Percentiles rank a stretch among this genome's conserved stretches.
Evolutionary conservation across 2,888 invertebrate species (phyloP).

Genomic region (Platycheirus rosarum): DNA sequence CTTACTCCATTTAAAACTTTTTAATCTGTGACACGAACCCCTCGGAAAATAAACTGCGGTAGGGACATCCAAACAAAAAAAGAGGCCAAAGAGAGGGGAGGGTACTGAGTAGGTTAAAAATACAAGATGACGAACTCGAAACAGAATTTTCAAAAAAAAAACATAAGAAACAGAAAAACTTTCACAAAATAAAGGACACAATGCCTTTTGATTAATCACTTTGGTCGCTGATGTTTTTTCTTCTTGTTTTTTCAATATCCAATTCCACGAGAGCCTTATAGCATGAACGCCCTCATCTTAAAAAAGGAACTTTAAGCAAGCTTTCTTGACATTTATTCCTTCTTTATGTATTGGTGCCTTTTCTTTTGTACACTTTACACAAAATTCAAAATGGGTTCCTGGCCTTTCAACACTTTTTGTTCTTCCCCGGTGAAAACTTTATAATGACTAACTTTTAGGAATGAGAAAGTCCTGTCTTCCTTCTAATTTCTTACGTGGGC

Average conservation of each 20-base stretch:
- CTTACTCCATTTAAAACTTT: slow-evolving; percentile 74
- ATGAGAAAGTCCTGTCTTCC: slow-evolving; percentile 57
- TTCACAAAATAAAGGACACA: slow-evolving; percentile 71
- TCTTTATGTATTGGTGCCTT: slow-evolving; percentile 34
- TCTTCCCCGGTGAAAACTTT: slow-evolving; percentile 50
- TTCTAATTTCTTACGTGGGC: slow-evolving; percentile 51
- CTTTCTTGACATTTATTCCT: slow-evolving; percentile 49
- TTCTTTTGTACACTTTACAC: slow-evolving; percentile 43
- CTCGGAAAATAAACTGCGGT: slow-evolving; percentile 35
- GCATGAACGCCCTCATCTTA: slow-evolving; percentile 51
- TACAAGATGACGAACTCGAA: slow-evolving; percentile 61
- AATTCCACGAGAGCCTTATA: slow-evolving; percentile 49
- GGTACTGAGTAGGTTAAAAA: slow-evolving; percentile 45
- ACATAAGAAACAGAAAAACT: slow-evolving; percentile 29
- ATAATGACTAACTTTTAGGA: slow-evolving; percentile 57
- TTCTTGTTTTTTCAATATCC: slow-evolving; percentile 64
- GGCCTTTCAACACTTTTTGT: slow-evolving; percentile 68
- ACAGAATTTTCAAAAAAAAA: slow-evolving; percentile 4
- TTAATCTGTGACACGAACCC: slow-evolving; percentile 73
- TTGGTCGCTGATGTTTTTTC: slow-evolving; percentile 66
- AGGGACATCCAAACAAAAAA: slow-evolving; percentile 39
- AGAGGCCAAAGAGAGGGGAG: slow-evolving; percentile 13
- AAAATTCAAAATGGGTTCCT: slow-evolving; percentile 71
- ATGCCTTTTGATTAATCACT: slow-evolving; percentile 73
- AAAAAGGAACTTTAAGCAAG: slow-evolving; percentile 21